A percentile compares a stretch with the other conserved stretches of the same genome.
Evolutionary conservation across 2,113 vertebrate species (phyloP).

Genomic region (Tyto alba): DNA sequence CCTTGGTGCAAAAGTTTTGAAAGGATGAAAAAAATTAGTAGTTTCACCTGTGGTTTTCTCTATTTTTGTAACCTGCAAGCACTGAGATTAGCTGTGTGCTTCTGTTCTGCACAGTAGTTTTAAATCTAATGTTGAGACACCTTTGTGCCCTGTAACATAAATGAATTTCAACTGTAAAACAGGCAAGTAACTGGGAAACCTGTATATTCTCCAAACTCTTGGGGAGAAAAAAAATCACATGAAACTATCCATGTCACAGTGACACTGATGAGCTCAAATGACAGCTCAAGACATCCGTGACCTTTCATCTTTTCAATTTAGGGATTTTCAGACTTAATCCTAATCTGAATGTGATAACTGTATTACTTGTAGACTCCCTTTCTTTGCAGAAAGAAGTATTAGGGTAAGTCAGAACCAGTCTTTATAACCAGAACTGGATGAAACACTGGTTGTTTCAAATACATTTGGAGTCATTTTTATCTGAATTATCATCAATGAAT

Average conservation of each 20-base stretch:
- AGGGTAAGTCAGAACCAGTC: accelerated
- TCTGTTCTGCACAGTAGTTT: not conserved
- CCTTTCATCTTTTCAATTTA: accelerated
- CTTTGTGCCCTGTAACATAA: not conserved
- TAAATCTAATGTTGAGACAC: not conserved
- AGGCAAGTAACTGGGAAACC: not conserved
- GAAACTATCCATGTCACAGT: not conserved
- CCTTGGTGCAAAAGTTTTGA: not conserved
- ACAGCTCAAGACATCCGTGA: not conserved
- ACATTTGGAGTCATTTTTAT: accelerated
- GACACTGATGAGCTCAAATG: not conserved
- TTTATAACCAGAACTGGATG: not conserved
- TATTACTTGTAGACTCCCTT: accelerated
- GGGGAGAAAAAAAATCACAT: not conserved
- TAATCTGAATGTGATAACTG: not conserved
- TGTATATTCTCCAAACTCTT: not conserved
- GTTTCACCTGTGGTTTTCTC: not conserved
- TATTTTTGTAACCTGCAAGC: not conserved
- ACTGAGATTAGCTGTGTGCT: not conserved
- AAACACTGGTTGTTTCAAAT: not conserved
- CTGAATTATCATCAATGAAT: not conserved
- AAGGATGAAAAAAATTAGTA: not conserved
- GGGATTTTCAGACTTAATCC: not conserved
- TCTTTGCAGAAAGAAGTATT: not conserved
- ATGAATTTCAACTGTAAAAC: not conserved